Conservation (phyloP, 2,797 vertebrate genomes). For the Setipinna tenuifilis region DNA sequence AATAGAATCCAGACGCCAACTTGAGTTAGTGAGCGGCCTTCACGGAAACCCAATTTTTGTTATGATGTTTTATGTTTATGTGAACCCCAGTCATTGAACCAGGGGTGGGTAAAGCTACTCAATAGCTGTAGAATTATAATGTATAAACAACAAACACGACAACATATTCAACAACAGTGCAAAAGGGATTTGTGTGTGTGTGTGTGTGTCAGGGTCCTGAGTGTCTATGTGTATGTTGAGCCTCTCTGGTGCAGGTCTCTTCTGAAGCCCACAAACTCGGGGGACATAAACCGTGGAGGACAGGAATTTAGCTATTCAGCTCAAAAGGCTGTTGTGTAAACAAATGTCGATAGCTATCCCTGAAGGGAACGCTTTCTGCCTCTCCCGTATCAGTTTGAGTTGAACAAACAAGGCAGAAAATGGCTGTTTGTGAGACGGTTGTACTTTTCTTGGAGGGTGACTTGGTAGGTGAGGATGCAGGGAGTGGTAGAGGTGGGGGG, state of each 20-base stretch:
- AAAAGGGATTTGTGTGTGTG: too few relatives aligned
- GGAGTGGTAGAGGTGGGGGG: not conserved
- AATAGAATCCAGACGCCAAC: not conserved
- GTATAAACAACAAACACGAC: not conserved
- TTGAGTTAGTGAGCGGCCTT: not conserved
- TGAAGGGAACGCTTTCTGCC: not conserved
- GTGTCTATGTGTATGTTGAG: not conserved
- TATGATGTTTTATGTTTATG: not conserved
- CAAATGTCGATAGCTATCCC: not conserved
- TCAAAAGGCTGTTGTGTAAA: not conserved
- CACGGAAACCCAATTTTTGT: not conserved
- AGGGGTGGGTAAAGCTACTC: not conserved
- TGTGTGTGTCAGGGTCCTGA: too few relatives aligned
- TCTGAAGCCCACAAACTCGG: not conserved
- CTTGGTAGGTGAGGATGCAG: not conserved
- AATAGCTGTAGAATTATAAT: not conserved
- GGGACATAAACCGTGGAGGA: too few relatives aligned
- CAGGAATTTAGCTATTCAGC: too few relatives aligned
- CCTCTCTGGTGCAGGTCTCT: not conserved
- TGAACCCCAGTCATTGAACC: not conserved
- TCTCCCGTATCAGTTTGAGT: not conserved
- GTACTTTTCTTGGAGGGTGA: not conserved
- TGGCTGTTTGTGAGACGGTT: not conserved
- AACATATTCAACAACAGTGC: too few relatives aligned
- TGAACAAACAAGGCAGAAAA: slow-evolving; percentile 2